Conservation (phyloP, 2,888 invertebrate genomes). For the Esperia sulphurella region DNA sequence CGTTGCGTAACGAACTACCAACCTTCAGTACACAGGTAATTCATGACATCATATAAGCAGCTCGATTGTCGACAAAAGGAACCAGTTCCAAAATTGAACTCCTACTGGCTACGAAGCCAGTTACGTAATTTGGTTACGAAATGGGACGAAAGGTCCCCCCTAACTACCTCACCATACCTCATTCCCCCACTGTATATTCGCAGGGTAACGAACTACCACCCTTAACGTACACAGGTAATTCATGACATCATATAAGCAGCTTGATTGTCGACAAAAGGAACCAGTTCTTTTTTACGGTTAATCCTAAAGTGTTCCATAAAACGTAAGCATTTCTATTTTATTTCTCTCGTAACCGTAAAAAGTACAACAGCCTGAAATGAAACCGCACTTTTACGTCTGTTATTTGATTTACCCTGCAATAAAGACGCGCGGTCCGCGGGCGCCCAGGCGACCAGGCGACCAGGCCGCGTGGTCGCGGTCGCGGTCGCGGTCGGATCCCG, state of each 20-base stretch:
- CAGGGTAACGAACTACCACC: too few relatives aligned
- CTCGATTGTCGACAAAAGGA: background rate
- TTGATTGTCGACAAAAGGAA: background rate
- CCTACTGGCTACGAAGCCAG: too few relatives aligned
- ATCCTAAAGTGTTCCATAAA: background rate
- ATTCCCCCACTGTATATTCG: too few relatives aligned
- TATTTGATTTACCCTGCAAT: conserved; percentile 18
- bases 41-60: too few relatives aligned
- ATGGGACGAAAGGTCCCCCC: too few relatives aligned
- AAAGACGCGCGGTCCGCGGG: background rate
- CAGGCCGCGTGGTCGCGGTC: background rate
- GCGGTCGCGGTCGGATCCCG: background rate
- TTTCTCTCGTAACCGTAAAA: conserved; percentile 2
- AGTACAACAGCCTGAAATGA: conserved; percentile 10
- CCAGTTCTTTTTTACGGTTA: background rate
- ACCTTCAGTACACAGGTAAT: too few relatives aligned
- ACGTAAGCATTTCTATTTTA: conserved; percentile 2
- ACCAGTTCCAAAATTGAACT: too few relatives aligned
- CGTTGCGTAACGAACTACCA: too few relatives aligned
- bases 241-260: too few relatives aligned
- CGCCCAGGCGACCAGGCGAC: background rate
- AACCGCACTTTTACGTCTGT: conserved; percentile 14
- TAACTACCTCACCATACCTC: too few relatives aligned
- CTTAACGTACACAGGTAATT: too few relatives aligned
- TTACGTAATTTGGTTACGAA: too few relatives aligned